Conservation (phyloP, 2,113 vertebrate genomes). For the Chaetura pelagica region DNA sequence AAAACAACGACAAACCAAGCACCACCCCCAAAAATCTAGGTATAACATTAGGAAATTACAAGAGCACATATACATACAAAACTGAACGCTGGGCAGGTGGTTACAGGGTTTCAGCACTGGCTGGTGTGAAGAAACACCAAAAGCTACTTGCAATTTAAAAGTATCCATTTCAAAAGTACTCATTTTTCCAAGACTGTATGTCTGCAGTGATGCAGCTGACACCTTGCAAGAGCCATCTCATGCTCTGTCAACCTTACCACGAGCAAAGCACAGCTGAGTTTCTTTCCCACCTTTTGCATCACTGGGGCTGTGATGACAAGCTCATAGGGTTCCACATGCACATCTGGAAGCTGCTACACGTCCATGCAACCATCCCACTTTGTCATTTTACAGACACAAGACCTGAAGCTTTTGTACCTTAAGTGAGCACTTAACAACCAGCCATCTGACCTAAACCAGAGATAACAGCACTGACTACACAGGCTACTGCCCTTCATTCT, state of each 20-base stretch:
- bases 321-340: neutral
- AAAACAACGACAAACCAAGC: too few relatives aligned
- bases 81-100: neutral
- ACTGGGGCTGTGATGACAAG: neutral
- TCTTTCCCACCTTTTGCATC: neutral
- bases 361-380: neutral
- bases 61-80: neutral
- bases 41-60: neutral
- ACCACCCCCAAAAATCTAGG: neutral
- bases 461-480: neutral
- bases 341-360: accelerated
- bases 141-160: neutral
- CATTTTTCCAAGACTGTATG: accelerated
- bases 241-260: neutral
- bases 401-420: neutral
- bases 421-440: neutral
- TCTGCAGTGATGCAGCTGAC: neutral
- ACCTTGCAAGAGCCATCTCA: neutral
- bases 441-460: neutral
- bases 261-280: neutral
- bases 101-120: neutral
- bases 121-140: neutral
- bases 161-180: neutral
- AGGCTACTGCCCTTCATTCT: neutral
- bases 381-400: neutral